Conservation (phyloP, 2,888 invertebrate genomes). For the Suillia variegata region DNA sequence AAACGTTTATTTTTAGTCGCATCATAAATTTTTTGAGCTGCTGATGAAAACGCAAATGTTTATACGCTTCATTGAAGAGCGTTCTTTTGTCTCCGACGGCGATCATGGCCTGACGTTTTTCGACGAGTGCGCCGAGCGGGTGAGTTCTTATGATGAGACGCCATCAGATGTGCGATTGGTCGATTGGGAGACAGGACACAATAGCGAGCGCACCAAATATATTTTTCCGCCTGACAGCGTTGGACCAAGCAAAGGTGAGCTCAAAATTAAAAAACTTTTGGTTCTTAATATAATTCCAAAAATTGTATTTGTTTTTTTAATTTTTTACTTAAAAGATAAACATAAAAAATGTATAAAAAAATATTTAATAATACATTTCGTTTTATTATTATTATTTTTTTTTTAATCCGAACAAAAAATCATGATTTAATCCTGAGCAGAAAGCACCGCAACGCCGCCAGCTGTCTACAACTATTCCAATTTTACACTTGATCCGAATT, state of each 20-base stretch:
- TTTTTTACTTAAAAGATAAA: not conserved
- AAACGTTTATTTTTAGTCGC: slow-evolving; percentile 62
- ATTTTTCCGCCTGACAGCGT: slow-evolving; percentile 88
- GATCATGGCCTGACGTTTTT: slow-evolving; percentile 96
- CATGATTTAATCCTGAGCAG: slow-evolving; percentile 22
- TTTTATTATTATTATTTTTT: not conserved
- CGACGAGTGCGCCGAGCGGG: slow-evolving; percentile 93
- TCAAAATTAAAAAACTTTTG: not conserved
- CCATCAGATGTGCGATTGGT: slow-evolving; percentile 70
- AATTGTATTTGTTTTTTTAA: not conserved
- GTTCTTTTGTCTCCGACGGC: slow-evolving; percentile 97
- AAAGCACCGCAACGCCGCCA: slow-evolving; percentile 36
- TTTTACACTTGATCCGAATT: slow-evolving; percentile 68
- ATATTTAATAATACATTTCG: not conserved
- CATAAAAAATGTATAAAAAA: no score
- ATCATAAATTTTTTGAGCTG: slow-evolving; percentile 86
- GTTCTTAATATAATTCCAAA: no score
- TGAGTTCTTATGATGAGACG: slow-evolving; percentile 65
- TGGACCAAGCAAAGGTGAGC: slow-evolving; percentile 45
- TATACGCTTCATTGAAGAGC: slow-evolving; percentile 96
- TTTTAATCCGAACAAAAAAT: not conserved
- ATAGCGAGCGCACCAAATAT: slow-evolving; percentile 90
- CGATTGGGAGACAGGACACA: slow-evolving; percentile 79
- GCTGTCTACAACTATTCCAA: slow-evolving; percentile 65
- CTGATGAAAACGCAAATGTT: slow-evolving; percentile 96